Evolutionary conservation across 2,888 invertebrate species (phyloP).

Genomic region (Synanthedon myopaeformis): DNA sequence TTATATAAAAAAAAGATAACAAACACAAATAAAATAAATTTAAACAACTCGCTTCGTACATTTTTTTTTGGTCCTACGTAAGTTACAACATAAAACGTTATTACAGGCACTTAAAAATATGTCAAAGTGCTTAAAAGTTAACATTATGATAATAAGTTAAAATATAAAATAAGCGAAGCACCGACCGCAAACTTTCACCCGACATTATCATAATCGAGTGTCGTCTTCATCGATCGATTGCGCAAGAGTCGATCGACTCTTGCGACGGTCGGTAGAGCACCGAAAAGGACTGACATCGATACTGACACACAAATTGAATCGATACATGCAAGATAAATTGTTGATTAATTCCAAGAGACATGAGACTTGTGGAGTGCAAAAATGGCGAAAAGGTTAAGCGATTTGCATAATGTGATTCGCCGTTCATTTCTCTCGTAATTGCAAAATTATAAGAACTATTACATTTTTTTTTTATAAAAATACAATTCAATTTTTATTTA

Average conservation of each 20-base stretch:
- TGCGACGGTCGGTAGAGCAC: conserved; percentile 13
- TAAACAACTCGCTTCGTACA: too few species aligned
- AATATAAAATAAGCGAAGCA: neutral
- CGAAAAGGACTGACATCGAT: conserved; percentile 1
- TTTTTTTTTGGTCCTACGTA: too few species aligned
- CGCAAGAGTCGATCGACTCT: conserved; percentile 23
- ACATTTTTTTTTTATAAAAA: too few species aligned
- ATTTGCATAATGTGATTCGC: too few species aligned
- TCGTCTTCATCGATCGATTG: conserved; percentile 29
- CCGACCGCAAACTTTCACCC: conserved; percentile 16
- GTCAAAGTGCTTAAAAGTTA: neutral
- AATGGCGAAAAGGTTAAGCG: too few species aligned
- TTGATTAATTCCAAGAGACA: neutral
- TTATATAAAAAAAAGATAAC: too few species aligned
- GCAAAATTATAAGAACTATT: too few species aligned
- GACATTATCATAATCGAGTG: conserved; percentile 27
- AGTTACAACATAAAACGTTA: too few species aligned
- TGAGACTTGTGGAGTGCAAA: neutral
- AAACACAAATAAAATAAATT: too few species aligned
- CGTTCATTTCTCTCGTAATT: too few species aligned
- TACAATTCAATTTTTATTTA: too few species aligned
- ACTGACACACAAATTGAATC: conserved; percentile 1
- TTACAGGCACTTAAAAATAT: too few species aligned
- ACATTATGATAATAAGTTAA: neutral
- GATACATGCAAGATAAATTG: conserved; percentile 5